Conservation (phyloP, 35 echinoderm and acorn worm genomes). For the Ophiothrix spiculata region DNA sequence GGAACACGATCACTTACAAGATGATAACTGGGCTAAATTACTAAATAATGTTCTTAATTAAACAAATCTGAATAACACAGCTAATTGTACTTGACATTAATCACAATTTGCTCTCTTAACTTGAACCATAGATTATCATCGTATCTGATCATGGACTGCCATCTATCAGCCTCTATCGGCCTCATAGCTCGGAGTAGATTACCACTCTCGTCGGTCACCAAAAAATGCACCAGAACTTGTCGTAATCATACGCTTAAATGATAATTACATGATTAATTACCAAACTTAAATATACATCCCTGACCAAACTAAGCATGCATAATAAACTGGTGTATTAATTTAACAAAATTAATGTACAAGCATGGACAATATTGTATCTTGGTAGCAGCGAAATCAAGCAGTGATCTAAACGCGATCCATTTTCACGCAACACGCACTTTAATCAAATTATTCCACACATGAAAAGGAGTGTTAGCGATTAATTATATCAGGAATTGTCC, state of each 20-base stretch:
- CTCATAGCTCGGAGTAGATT: too few species aligned
- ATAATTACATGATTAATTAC: not conserved
- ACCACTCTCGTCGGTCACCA: too few species aligned
- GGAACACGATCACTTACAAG: too few species aligned
- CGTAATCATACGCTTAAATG: not conserved
- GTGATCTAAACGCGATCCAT: not conserved
- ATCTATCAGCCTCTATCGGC: too few species aligned
- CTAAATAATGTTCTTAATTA: too few species aligned
- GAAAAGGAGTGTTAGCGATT: not conserved
- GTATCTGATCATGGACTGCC: too few species aligned
- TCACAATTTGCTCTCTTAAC: too few species aligned
- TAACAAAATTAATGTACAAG: not conserved
- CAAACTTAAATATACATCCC: constrained; percentile 9
- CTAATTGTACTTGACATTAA: too few species aligned
- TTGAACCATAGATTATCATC: too few species aligned
- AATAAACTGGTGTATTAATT: constrained; percentile 9
- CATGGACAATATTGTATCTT: not conserved
- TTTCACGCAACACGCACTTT: not conserved
- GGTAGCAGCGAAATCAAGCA: not conserved
- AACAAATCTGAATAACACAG: too few species aligned
- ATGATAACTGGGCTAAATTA: too few species aligned
- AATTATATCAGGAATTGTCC: too few species aligned
- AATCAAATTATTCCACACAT: not conserved
- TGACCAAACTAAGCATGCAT: not conserved
- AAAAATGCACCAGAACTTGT: not conserved